Percentiles rank a stretch among this genome's conserved stretches.
These are phyloP conservation scores for Plestiodon gilberti DNA, from an alignment of 2,113 vertebrate genomes.

Conservation along the genomic window DNA sequence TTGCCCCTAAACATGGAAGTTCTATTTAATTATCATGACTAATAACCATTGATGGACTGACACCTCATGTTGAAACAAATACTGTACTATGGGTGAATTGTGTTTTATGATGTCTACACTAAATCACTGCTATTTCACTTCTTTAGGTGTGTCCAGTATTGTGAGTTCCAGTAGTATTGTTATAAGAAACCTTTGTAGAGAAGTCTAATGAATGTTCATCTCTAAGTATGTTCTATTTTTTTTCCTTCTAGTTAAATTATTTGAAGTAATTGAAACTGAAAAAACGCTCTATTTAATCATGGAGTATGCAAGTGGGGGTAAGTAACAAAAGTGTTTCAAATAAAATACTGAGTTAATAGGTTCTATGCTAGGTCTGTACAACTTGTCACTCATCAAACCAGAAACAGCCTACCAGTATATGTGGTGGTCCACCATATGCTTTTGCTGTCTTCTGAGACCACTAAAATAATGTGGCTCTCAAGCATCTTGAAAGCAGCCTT, in stretches of 20 bases:
- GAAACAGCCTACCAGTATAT: too few species aligned
- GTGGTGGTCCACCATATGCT: too few species aligned
- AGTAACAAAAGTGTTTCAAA: slow-evolving; percentile 59
- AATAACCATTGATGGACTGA: neutral
- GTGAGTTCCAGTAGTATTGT: neutral
- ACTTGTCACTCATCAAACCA: neutral
- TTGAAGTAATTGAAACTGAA: slow-evolving; percentile 97
- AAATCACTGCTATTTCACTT: neutral
- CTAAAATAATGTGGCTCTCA: too few species aligned
- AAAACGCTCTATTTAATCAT: slow-evolving; percentile 97
- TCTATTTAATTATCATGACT: too few species aligned
- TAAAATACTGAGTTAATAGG: neutral
- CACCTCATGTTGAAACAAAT: neutral
- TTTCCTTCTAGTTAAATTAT: slow-evolving; percentile 88
- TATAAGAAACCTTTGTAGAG: neutral
- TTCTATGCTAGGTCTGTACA: neutral
- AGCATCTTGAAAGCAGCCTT: too few species aligned
- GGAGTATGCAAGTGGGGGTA: slow-evolving; percentile 97
- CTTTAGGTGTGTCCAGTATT: neutral
- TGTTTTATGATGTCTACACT: neutral
- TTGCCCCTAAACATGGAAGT: too few species aligned
- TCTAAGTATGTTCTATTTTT: slow-evolving; percentile 34
- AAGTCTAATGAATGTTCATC: neutral
- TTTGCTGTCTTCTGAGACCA: too few species aligned
- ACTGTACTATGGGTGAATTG: too few species aligned